These are phyloP conservation scores for Drosophila miranda DNA, from an alignment of 1,140 invertebrate genomes.

Conservation along the genomic window DNA sequence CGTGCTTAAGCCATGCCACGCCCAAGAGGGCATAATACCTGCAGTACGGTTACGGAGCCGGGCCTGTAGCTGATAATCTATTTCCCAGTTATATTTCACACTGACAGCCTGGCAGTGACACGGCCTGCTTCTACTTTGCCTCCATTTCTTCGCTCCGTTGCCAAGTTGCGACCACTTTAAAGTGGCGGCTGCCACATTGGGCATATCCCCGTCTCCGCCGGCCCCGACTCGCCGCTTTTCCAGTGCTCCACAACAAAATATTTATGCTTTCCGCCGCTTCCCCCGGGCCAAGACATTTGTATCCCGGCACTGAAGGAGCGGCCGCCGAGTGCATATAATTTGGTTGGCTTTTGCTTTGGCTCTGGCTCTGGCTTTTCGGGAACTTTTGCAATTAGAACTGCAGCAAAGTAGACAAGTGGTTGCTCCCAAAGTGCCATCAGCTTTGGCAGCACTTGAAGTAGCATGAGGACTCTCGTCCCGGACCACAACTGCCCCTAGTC, in stretches of 20 bases:
- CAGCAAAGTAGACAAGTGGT: slow-evolving; percentile 54
- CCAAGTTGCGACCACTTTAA: slow-evolving; percentile 11
- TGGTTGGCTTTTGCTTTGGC: slow-evolving; percentile 23
- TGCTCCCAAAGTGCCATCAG: slow-evolving; percentile 48
- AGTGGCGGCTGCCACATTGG: not conserved
- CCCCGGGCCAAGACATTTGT: slow-evolving; percentile 33
- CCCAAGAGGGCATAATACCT: not conserved
- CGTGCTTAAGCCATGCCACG: slow-evolving; percentile 25
- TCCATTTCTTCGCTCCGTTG: slow-evolving; percentile 1
- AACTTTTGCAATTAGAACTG: slow-evolving; percentile 74
- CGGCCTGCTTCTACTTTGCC: not conserved
- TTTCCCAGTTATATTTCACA: slow-evolving; percentile 46
- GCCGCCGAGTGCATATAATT: slow-evolving; percentile 66
- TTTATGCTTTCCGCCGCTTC: slow-evolving; percentile 25
- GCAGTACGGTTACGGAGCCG: not conserved
- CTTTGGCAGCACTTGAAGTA: slow-evolving; percentile 43
- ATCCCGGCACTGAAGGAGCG: slow-evolving; percentile 1
- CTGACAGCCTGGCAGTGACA: slow-evolving; percentile 38
- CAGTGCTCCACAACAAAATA: slow-evolving; percentile 21
- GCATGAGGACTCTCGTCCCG: not conserved
- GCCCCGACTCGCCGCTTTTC: not conserved
- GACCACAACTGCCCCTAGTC: slow-evolving; percentile 17
- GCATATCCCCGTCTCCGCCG: not conserved
- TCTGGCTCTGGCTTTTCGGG: slow-evolving; percentile 22
- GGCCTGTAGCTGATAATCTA: slow-evolving; percentile 33